Conservation (phyloP, 2,797 vertebrate genomes). For the Cuniculus paca region DNA sequence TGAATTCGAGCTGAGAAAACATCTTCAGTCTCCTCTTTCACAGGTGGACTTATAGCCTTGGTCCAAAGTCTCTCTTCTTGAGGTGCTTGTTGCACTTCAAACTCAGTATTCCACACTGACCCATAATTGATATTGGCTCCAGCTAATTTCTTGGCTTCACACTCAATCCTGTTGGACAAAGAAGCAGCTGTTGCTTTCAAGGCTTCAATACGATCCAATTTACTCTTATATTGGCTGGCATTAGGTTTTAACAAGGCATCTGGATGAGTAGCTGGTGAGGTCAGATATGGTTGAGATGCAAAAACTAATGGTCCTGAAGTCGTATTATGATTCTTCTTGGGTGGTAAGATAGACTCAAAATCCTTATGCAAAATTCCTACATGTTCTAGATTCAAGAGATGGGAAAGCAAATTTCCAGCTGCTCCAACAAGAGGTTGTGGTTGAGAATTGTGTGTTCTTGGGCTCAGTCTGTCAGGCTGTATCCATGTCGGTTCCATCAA, state of each 20-base stretch:
- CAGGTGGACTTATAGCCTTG: slow-evolving; percentile 89
- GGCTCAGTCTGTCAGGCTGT: slow-evolving; percentile 89
- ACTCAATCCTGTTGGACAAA: slow-evolving; percentile 96
- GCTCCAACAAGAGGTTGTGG: slow-evolving; percentile 83
- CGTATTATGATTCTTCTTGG: slow-evolving; percentile 84
- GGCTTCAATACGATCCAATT: slow-evolving; percentile 95
- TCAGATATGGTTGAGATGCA: slow-evolving; percentile 83
- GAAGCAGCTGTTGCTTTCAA: slow-evolving; percentile 97
- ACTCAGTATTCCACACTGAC: slow-evolving; percentile 86
- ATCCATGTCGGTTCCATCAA: slow-evolving; percentile 89
- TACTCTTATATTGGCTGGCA: slow-evolving; percentile 89
- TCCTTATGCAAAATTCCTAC: slow-evolving; percentile 87
- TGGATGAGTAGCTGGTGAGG: slow-evolving; percentile 82
- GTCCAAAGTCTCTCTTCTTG: slow-evolving; percentile 87
- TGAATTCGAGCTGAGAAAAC: slow-evolving; percentile 90
- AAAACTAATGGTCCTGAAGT: slow-evolving; percentile 77
- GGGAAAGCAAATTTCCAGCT: slow-evolving; percentile 91
- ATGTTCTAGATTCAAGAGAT: slow-evolving; percentile 91
- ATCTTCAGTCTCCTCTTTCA: slow-evolving; percentile 88
- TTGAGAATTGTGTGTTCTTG: slow-evolving; percentile 83
- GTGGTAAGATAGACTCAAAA: slow-evolving; percentile 83
- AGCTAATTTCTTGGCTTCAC: slow-evolving; percentile 94
- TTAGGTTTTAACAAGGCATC: slow-evolving; percentile 85
- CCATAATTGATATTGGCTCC: slow-evolving; percentile 92
- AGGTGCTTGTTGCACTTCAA: slow-evolving; percentile 84